phyloP scores from a whole-genome alignment of 2,113 vertebrate species.

The Pomatorhinus ruficollis region DNA sequence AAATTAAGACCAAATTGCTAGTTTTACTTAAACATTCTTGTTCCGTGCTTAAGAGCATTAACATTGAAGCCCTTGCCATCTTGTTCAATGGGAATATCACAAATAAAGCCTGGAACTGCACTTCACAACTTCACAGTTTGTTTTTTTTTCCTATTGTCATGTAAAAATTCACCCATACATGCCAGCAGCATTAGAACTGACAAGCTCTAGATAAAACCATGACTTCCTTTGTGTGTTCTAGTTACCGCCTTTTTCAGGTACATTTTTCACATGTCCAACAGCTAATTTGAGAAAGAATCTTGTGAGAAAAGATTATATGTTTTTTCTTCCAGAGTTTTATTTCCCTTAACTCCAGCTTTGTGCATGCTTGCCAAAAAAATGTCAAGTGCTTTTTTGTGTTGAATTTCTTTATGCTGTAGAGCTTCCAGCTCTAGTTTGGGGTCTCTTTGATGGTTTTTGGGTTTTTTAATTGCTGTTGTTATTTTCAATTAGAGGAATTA shows the following conservation, averaged over 20 bases:
- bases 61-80: not conserved
- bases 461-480: not conserved
- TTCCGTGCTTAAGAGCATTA: not conserved
- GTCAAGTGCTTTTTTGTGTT: not conserved
- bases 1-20: not conserved
- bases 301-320: not conserved
- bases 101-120: not conserved
- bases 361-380: not conserved
- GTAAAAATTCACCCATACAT: not conserved
- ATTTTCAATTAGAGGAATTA: not conserved
- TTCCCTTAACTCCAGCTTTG: not conserved
- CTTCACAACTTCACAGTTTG: not conserved
- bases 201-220: not conserved
- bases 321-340: not conserved
- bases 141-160: not conserved
- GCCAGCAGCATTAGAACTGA: not conserved
- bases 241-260: not conserved
- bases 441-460: accelerated
- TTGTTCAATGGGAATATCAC: not conserved
- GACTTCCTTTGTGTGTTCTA: not conserved
- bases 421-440: not conserved
- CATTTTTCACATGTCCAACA: not conserved
- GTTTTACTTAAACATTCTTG: not conserved
- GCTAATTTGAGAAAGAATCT: not conserved
- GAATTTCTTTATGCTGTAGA: not conserved